Evolutionary conservation across 2,888 invertebrate species (phyloP), one percentile per base, ranked within the genome.

Genomic region (Xylophagus ater): DNA sequence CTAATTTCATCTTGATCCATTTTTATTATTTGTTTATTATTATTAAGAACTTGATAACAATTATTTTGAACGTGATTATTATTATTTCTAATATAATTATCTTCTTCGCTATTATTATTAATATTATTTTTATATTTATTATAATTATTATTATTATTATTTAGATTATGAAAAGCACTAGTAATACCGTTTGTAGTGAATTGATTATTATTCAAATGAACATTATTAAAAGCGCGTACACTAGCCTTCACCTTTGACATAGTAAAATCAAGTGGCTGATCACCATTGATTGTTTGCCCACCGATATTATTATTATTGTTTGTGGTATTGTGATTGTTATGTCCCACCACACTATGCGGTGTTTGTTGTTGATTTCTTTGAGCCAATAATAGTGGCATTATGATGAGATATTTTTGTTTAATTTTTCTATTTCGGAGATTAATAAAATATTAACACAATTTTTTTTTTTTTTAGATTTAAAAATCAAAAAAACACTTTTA

Each of bases 221-320:
- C 23, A 30, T 29, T 24, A 15, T 37, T 31, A 4, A 14, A 20
- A 2, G 19, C 26, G 26, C 34, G 32, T 21, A 40, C 36, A 6
- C 19, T 40, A 12, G 46, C 24, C 43, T 48, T 51, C 34, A 47
- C 46, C 46, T 51, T 51, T 15, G 50, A 51, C 48, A 51, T 47
- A 20, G 50, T 51, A 46, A 51, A 51, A 35, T 51, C 50, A 10
- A 51, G 43, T 19, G 50, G 50, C 37, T 50, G 45, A 30, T 49
- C 47, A 34, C 24, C 24, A 10, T 15, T 33, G 23, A 10, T 29
- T 13, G 15, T 21, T 21, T 21, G 21, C 21, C 9, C 9, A 9
- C 18, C 9, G 17, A 9, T 24, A 10, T 25, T 18, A 8, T 13
- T 37, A 18, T 25, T 32, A 13, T 36, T 19, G 21, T 24, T 39